Percentiles rank a stretch among this genome's conserved stretches.
phyloP scores from a whole-genome alignment of 1,140 invertebrate genomes.

The Melitaea cinxia region DNA sequence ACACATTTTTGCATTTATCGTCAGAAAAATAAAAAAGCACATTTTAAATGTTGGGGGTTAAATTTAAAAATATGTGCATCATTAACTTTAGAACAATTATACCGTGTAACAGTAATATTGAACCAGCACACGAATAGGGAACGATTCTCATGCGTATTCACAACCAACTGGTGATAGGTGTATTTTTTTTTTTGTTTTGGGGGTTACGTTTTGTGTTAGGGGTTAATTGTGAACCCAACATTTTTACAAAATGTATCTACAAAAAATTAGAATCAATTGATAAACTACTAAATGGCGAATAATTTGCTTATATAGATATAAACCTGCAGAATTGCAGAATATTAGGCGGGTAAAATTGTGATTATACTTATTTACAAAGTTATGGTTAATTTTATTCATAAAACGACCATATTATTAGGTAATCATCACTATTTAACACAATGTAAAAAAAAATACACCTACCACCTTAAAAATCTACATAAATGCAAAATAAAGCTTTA shows the following conservation, averaged over 20 bases:
- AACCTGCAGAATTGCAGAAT: no score
- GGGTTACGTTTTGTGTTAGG: no score
- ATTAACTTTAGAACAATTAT: no score
- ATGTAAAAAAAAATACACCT: not conserved
- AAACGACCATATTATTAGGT: no score
- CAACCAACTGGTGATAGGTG: not conserved
- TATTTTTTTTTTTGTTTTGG: not conserved
- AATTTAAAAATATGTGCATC: slow-evolving; percentile 5
- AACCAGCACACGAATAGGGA: not conserved
- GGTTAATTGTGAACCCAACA: not conserved
- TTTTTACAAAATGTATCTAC: no score
- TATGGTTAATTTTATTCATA: no score
- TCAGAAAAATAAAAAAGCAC: not conserved
- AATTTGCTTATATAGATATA: no score
- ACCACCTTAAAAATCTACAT: slow-evolving; percentile 12
- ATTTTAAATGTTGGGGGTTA: not conserved
- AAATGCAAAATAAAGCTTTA: slow-evolving; percentile 28
- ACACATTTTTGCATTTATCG: slow-evolving; percentile 17
- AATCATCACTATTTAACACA: no score
- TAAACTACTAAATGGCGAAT: no score
- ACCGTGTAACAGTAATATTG: not conserved
- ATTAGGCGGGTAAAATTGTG: no score
- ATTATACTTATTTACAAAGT: no score
- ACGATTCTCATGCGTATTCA: slow-evolving; percentile 15
- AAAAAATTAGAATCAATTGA: no score